phyloP scores from a whole-genome alignment of 2,113 vertebrate species.

The Hippocampus comes region DNA sequence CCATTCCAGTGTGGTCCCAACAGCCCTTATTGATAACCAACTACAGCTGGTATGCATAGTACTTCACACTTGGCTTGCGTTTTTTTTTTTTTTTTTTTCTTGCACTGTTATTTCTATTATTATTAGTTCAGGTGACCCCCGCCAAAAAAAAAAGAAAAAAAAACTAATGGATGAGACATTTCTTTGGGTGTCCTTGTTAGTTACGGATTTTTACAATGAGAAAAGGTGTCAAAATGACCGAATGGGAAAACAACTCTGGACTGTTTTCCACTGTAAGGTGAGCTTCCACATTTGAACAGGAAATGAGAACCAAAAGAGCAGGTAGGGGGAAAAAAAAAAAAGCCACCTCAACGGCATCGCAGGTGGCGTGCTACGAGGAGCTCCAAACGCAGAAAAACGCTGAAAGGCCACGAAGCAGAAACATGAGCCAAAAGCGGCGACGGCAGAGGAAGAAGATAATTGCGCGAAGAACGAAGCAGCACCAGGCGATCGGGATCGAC shows the following conservation, averaged over 20 bases:
- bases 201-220: not conserved
- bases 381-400: not conserved
- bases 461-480: too few species aligned
- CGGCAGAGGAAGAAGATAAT: too few species aligned
- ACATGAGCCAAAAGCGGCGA: not conserved
- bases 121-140: not conserved
- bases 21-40: not conserved
- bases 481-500: too few species aligned
- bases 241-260: not conserved
- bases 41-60: slow-evolving; percentile 56
- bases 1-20: not conserved
- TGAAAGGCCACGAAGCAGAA: not conserved
- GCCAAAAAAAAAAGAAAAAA: not conserved
- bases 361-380: not conserved
- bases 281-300: too few species aligned
- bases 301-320: not conserved
- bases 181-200: not conserved
- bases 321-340: not conserved
- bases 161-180: not conserved
- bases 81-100: not conserved
- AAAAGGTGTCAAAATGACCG: not conserved
- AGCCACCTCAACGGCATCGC: not conserved
- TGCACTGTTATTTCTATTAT: too few species aligned
- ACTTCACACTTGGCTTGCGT: slow-evolving; percentile 13
- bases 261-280: not conserved